A percentile compares a stretch with the other conserved stretches of the same genome.
Conservation (phyloP, 2,888 invertebrate species). For the Chelonus formosanus region DNA sequence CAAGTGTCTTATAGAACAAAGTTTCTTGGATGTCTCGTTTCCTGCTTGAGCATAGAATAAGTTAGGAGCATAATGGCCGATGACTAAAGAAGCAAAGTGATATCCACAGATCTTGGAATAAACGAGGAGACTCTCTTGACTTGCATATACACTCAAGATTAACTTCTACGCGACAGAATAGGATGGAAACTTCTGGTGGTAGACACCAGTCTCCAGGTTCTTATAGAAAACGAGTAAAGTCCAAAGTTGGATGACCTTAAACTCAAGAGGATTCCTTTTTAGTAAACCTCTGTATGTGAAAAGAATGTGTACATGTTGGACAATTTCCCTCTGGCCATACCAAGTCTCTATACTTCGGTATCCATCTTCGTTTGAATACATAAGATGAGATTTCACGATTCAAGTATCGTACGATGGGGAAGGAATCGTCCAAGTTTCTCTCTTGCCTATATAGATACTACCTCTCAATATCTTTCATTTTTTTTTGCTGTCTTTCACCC, state of each 20-base stretch:
- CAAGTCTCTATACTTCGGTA: constrained; percentile 13
- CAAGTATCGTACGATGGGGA: constrained; percentile 44
- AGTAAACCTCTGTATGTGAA: constrained; percentile 4
- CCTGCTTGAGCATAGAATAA: background rate
- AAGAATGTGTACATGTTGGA: constrained; percentile 12
- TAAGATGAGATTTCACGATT: constrained; percentile 37
- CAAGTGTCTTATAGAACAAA: constrained; percentile 48
- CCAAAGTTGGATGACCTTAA: constrained; percentile 23
- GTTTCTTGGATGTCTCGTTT: constrained; percentile 56
- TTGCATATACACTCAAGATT: constrained; percentile 7
- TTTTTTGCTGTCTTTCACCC: background rate
- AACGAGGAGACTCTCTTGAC: constrained; percentile 9
- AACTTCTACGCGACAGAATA: background rate
- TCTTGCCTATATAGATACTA: constrained; percentile 40
- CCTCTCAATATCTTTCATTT: constrained; percentile 11
- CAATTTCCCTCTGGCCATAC: constrained; percentile 21
- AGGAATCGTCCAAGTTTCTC: constrained; percentile 45
- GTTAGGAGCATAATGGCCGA: constrained; percentile 46
- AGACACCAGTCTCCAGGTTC: constrained; percentile 5
- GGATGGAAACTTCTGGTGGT: constrained; percentile 3
- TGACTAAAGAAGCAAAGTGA: constrained; percentile 50
- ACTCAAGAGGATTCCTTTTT: constrained; percentile 15
- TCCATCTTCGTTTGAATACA: constrained; percentile 35
- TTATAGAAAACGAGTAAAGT: constrained; percentile 24
- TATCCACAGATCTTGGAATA: constrained; percentile 26